phyloP scores from a whole-genome alignment of 2,797 vertebrate genomes.

The Selene dorsalis region DNA sequence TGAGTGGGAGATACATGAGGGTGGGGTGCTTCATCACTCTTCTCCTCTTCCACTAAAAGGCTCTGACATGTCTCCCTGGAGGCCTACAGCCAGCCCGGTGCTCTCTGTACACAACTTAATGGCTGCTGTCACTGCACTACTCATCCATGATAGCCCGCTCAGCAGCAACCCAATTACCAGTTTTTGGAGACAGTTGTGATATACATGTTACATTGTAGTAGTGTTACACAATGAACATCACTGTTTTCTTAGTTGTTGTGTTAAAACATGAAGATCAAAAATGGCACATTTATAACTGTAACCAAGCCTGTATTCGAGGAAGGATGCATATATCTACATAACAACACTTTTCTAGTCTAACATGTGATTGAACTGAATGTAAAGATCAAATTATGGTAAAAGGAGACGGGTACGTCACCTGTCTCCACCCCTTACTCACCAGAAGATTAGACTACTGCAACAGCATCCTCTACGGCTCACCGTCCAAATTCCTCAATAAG shows the following conservation, averaged over 20 bases:
- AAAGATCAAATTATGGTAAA: not conserved
- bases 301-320: not conserved
- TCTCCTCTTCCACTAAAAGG: conserved; percentile 81
- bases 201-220: conserved; percentile 45
- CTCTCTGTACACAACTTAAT: conserved; percentile 82
- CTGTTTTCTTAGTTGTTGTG: conserved; percentile 10
- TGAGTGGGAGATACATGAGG: conserved; percentile 75
- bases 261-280: conserved; percentile 9
- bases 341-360: not conserved
- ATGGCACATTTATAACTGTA: no score
- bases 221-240: conserved; percentile 33
- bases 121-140: conserved; percentile 79
- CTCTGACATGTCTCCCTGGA: conserved; percentile 81
- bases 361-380: not conserved
- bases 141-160: conserved; percentile 75
- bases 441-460: no score
- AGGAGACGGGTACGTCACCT: no score
- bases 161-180: conserved; percentile 75
- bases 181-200: conserved; percentile 66
- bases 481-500: no score
- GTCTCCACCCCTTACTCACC: no score
- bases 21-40: conserved; percentile 77
- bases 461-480: no score
- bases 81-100: conserved; percentile 74
- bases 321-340: no score